Evolutionary conservation across 2,888 invertebrate genomes (phyloP).

Genomic region (Polietes domitor): DNA sequence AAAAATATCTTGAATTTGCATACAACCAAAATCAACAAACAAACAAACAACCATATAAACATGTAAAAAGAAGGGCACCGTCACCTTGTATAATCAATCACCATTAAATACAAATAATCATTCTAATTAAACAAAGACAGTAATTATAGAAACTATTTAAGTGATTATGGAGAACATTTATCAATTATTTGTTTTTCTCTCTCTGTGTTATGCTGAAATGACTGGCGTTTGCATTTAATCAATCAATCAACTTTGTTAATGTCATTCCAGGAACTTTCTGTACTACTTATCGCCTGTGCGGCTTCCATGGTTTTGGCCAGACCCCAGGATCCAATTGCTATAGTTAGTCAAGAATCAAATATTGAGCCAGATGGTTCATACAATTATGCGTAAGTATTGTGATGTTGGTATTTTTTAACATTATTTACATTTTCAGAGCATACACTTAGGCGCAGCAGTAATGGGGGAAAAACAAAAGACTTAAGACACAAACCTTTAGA

Average conservation of each 20-base stretch:
- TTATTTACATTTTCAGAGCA: conserved; percentile 56
- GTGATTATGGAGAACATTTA: neutral
- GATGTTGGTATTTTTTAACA: neutral
- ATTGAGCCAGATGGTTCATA: conserved; percentile 88
- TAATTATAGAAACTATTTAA: conserved; percentile 14
- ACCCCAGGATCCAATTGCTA: conserved; percentile 86
- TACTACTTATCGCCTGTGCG: conserved; percentile 75
- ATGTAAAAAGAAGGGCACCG: conserved; percentile 22
- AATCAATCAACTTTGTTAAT: conserved; percentile 49
- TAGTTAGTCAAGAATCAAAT: conserved; percentile 87
- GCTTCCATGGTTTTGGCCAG: conserved; percentile 81
- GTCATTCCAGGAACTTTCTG: conserved; percentile 75
- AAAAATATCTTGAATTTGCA: conserved; percentile 44
- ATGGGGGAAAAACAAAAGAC: conserved; percentile 66
- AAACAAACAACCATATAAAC: conserved; percentile 61
- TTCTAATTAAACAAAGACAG: conserved; percentile 17
- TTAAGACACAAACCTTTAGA: conserved; percentile 67
- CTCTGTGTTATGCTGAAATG: too few relatives aligned
- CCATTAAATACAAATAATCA: conserved; percentile 35
- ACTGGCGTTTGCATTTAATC: conserved; percentile 13
- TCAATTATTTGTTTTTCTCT: neutral
- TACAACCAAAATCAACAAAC: conserved; percentile 37
- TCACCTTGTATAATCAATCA: conserved; percentile 24
- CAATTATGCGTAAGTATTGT: conserved; percentile 84
- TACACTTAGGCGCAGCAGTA: conserved; percentile 64